Percentiles rank a stretch among this genome's conserved stretches.
These are phyloP conservation scores for Kradibia gibbosae DNA, from an alignment of 1,140 invertebrate species.

Conservation along the genomic window DNA sequence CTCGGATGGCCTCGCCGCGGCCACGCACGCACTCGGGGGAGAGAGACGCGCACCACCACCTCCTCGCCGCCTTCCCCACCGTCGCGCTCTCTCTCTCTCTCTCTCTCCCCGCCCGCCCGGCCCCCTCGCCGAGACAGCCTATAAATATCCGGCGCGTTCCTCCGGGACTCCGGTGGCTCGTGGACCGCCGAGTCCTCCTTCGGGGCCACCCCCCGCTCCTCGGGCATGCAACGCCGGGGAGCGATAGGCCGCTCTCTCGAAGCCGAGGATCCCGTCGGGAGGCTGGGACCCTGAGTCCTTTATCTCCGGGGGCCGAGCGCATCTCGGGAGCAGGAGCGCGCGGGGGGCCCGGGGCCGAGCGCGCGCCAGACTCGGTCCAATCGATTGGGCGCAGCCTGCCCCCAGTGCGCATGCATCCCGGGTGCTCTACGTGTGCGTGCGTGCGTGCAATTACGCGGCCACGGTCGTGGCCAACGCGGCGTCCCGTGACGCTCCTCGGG, in stretches of 20 bases:
- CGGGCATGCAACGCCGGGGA: background rate
- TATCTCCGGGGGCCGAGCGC: too few relatives aligned
- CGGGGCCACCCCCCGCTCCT: background rate
- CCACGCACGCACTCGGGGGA: background rate
- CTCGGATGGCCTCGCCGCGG: background rate
- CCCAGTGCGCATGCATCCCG: background rate
- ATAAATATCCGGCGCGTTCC: too few relatives aligned
- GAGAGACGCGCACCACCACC: background rate
- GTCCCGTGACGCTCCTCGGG: too few relatives aligned
- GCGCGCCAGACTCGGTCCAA: background rate
- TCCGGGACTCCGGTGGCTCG: background rate
- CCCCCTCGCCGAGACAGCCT: background rate
- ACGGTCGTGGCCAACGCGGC: too few relatives aligned
- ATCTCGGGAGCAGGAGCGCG: too few relatives aligned
- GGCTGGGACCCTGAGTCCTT: too few relatives aligned
- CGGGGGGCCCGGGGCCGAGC: background rate
- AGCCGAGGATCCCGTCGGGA: too few relatives aligned
- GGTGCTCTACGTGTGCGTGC: background rate
- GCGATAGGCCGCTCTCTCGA: background rate
- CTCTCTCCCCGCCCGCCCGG: background rate
- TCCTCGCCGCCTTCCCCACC: too few relatives aligned
- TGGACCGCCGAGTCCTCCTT: background rate
- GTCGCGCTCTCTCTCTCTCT: background rate
- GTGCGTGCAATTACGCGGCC: too few relatives aligned
- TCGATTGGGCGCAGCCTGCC: constrained; percentile 25